A percentile compares a stretch with the other conserved stretches of the same genome.
Evolutionary conservation across 2,797 vertebrate species (phyloP).

Genomic region (Falco rusticolus): DNA sequence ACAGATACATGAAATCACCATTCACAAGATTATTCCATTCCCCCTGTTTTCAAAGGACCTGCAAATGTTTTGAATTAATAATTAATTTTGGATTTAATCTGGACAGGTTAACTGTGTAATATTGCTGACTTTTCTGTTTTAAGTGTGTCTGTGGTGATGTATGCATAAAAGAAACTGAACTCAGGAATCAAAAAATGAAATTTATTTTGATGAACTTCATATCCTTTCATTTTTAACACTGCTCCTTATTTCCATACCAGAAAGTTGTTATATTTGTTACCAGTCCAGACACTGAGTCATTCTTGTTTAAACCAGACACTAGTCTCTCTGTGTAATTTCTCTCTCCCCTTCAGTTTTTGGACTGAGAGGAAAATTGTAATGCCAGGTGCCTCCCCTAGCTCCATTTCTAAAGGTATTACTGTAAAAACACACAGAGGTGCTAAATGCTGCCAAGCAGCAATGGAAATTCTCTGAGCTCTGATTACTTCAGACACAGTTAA

Average conservation of each 20-base stretch:
- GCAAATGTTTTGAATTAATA: neutral
- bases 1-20: neutral
- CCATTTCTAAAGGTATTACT: slow-evolving; percentile 18
- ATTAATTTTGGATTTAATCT: neutral
- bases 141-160: neutral
- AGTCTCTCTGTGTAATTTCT: slow-evolving; percentile 56
- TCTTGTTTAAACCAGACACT: slow-evolving; percentile 43
- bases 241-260: slow-evolving; percentile 2
- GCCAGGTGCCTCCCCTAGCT: slow-evolving; percentile 39
- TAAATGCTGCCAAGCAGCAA: slow-evolving; percentile 13
- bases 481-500: neutral
- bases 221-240: slow-evolving; percentile 5
- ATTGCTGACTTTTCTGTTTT: neutral
- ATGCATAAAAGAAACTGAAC: neutral
- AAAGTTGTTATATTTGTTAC: slow-evolving; percentile 59
- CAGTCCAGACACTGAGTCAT: slow-evolving; percentile 64
- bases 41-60: neutral
- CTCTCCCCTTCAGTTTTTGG: slow-evolving; percentile 24
- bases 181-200: neutral
- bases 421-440: slow-evolving; percentile 46
- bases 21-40: neutral
- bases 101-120: neutral
- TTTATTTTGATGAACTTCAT: neutral
- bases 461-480: slow-evolving; percentile 28
- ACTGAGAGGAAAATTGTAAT: slow-evolving; percentile 4